Evolutionary conservation across 2,888 invertebrate genomes (phyloP), one percentile per base, ranked within the genome.

Genomic region (Congeria kusceri): DNA sequence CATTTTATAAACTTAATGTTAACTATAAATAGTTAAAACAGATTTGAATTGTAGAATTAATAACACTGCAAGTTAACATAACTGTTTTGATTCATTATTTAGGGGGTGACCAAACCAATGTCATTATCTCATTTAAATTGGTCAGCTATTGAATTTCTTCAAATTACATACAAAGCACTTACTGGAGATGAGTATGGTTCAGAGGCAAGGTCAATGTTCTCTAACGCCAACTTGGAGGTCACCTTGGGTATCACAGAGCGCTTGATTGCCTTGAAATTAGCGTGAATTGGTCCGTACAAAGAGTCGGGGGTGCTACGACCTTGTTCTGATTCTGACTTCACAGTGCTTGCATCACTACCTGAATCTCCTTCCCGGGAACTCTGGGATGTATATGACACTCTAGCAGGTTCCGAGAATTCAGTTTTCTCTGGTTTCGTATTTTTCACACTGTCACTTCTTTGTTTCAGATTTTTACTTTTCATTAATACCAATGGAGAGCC

Each of bases 111-210:
- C 1, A 39, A 39, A 39, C 9, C 3, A 39, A 39, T 39, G 9
- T 39, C 39, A 39, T n/a, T n/a, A n/a, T 39, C 39, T 39, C 11
- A 39, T 5, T 39, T 3, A 13, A 1, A 39, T 39, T 39, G 9
- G 9, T 39, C 39, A 39, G 15, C 39, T 5, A 5, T 1, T 1
- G 39, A 13, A 39, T 39, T 39, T 15, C n/a, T n/a, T 13, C 11
- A 15, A 39, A 5, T 39, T 5, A 39, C 3, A 39, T 11, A 39
- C 9, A 3, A 39, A 39, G 39, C 15, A 85, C 86, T 86, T 73
- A 93, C 92, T 80, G 87, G 78, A 65, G 89, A 88, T 56, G 92
- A 90, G 80, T 93, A 93, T 18, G 93, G 93, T 72, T 92, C 89
- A 61, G 88, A 83, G 25, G 91, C 88, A 13, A 93, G 85, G 71